phyloP scores from a whole-genome alignment of 2,888 invertebrate genomes.

The Drosophila leonis region DNA sequence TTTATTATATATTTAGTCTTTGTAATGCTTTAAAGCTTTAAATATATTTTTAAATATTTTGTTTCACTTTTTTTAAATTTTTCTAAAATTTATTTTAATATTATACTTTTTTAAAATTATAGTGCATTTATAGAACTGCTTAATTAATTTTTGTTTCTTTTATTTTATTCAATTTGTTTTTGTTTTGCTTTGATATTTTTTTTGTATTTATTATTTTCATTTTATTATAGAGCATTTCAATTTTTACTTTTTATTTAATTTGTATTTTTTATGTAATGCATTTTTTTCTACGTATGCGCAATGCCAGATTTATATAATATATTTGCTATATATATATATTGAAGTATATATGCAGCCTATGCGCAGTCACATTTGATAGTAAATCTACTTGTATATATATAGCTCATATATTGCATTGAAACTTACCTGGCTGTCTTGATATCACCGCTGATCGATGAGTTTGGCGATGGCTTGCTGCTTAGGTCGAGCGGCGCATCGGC shows the following conservation, averaged over 20 bases:
- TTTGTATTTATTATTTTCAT: not conserved
- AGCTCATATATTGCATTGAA: not conserved
- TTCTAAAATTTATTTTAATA: too few species aligned
- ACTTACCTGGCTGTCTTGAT: slow-evolving; percentile 89
- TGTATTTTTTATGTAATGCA: slow-evolving; percentile 37
- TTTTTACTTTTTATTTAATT: slow-evolving; percentile 11
- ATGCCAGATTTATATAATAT: slow-evolving; percentile 26
- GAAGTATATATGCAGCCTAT: not conserved
- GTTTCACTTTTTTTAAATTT: too few species aligned
- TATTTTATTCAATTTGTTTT: not conserved
- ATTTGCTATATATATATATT: slow-evolving; percentile 1
- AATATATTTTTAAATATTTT: too few species aligned
- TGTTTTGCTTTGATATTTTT: not conserved
- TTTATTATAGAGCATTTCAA: slow-evolving; percentile 19
- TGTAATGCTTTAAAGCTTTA: too few species aligned
- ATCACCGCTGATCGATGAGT: slow-evolving; percentile 85
- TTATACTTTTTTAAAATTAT: not conserved
- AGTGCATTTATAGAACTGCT: not conserved
- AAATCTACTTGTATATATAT: too few species aligned
- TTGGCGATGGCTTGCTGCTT: slow-evolving; percentile 91
- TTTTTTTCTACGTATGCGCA: slow-evolving; percentile 63
- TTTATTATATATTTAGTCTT: too few species aligned
- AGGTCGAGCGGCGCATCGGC: slow-evolving; percentile 90
- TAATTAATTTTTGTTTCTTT: not conserved
- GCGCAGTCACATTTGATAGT: not conserved